A percentile compares a stretch with the other conserved stretches of the same genome.
These are phyloP conservation scores for Eudasyphora cyanicolor DNA, from an alignment of 2,888 invertebrate genomes.

Conservation along the genomic window DNA sequence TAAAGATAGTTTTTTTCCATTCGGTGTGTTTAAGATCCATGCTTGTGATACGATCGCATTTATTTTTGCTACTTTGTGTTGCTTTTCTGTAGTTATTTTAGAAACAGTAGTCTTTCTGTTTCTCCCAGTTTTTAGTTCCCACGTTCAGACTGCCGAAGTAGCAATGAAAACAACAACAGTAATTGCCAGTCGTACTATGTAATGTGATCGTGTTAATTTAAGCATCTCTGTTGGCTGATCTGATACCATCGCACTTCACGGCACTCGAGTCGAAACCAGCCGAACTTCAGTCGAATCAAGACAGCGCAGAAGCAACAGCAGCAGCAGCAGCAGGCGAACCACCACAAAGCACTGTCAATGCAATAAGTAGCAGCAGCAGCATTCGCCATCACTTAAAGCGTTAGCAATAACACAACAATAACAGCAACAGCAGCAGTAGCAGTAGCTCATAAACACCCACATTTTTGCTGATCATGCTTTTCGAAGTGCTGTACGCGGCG, in stretches of 20 bases:
- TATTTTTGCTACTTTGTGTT: conserved; percentile 44
- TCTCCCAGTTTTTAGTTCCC: conserved; percentile 64
- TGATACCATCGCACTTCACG: conserved; percentile 36
- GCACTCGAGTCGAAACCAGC: conserved; percentile 11
- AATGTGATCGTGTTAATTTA: conserved; percentile 67
- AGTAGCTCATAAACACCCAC: conserved; percentile 58
- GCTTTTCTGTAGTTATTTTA: conserved; percentile 30
- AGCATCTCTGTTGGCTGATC: conserved; percentile 60
- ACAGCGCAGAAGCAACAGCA: conserved; percentile 27
- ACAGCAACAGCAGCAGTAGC: conserved; percentile 21
- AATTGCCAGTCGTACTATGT: conserved; percentile 46
- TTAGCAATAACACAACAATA: conserved; percentile 21
- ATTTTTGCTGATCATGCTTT: conserved; percentile 63
- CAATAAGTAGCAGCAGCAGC: not conserved
- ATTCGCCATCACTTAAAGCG: conserved; percentile 1
- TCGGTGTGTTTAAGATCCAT: conserved; percentile 26
- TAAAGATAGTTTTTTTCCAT: not conserved
- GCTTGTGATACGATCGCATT: conserved; percentile 55
- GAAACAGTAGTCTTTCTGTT: conserved; percentile 44
- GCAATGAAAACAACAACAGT: conserved; percentile 39
- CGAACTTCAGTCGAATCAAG: no score
- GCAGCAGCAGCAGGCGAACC: not conserved
- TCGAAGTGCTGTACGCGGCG: not conserved
- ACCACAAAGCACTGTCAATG: conserved; percentile 26
- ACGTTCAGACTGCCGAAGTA: conserved; percentile 64